Base-by-base conservation (phyloP, 64 coral and sea anemone species). In the Montipora cactus region DNA sequence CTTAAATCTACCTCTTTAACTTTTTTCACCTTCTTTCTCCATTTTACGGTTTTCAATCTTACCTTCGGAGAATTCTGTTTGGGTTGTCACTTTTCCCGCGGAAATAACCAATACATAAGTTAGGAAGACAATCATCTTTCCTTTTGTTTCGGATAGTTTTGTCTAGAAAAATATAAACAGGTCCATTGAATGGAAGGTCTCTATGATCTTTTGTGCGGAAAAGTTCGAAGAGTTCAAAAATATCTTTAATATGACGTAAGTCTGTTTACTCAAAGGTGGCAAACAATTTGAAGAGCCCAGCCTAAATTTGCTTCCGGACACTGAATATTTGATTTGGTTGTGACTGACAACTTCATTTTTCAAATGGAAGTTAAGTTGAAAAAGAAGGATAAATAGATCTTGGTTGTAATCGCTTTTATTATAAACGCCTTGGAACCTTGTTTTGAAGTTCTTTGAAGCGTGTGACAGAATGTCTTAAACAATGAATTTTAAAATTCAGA, bases 191-290 rank as follows among this genome's bases (percentile, higher is more conserved):
- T 21, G 14, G 25, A 62, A 45, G 23, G 15, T 37, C 37, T 37
- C 37, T 37, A 37, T 37, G 37, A 37, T 3, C 21, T 55, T 79
- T 52, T 12, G 21, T 28, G 57, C 1, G 20, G 2, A 59, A 8
- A 57, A 57, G 7, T 57, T 8, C 0, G 45, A 37, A 37, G 3
- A 37, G 16, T 11, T 44, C 8, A 45, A 49, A 78, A 28, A 82
- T 82, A 82, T 16, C 80, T 82, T 22, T 14, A 5, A 58, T 64
- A 62, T 82, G 80, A 82, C 55, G 80, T 82, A 82, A 82, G 21
- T 55, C 14, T 64, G 57, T 5, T 62, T 45, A 49, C 9, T 78
- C 74, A 21, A 9, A 8, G 8, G 44, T 13, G 74, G 45, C 28
- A 14, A 77, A 77, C 11, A 37, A 45, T 2, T 18, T 68, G 64